Percentiles rank a stretch among this genome's conserved stretches.
phyloP scores from a whole-genome alignment of 2,888 invertebrate genomes.

The Pediacus dermestoides region DNA sequence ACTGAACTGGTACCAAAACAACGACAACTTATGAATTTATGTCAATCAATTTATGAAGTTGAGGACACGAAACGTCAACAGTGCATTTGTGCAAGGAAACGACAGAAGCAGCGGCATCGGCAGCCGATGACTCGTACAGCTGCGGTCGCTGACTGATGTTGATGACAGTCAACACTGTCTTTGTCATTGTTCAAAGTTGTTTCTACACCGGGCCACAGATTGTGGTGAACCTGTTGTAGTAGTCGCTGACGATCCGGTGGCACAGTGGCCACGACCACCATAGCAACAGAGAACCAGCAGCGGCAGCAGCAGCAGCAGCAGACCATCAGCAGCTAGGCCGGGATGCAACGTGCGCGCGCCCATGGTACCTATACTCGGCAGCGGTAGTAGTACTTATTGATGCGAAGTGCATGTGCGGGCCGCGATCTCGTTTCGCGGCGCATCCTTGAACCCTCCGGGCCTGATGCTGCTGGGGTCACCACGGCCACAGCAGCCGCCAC shows the following conservation, averaged over 20 bases:
- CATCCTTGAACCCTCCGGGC: conserved; percentile 41
- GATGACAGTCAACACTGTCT: conserved; percentile 18
- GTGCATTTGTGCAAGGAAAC: too few relatives aligned
- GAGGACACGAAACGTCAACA: too few relatives aligned
- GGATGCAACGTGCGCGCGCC: conserved; percentile 26
- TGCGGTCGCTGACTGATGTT: conserved; percentile 22
- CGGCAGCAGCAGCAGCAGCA: too few relatives aligned
- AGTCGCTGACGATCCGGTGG: conserved; percentile 21
- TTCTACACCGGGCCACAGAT: conserved; percentile 26
- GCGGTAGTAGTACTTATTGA: conserved; percentile 37
- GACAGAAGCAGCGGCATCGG: conserved; percentile 7
- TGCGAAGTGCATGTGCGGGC: conserved; percentile 46
- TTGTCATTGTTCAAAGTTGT: conserved; percentile 12
- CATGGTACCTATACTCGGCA: conserved; percentile 16
- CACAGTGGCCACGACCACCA: conserved; percentile 19
- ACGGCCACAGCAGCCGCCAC: conserved; percentile 32
- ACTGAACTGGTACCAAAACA: conserved; percentile 2
- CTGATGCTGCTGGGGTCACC: conserved; percentile 37
- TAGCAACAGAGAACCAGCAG: conserved; percentile 17
- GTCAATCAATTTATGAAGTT: too few relatives aligned
- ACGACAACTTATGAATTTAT: conserved; percentile 3
- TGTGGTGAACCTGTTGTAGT: conserved; percentile 25
- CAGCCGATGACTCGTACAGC: conserved; percentile 4
- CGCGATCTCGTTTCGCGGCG: conserved; percentile 45
- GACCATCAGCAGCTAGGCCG: conserved; percentile 17